Evolutionary conservation across 2,797 vertebrate genomes (phyloP).

Genomic region (Bufotes viridis): DNA sequence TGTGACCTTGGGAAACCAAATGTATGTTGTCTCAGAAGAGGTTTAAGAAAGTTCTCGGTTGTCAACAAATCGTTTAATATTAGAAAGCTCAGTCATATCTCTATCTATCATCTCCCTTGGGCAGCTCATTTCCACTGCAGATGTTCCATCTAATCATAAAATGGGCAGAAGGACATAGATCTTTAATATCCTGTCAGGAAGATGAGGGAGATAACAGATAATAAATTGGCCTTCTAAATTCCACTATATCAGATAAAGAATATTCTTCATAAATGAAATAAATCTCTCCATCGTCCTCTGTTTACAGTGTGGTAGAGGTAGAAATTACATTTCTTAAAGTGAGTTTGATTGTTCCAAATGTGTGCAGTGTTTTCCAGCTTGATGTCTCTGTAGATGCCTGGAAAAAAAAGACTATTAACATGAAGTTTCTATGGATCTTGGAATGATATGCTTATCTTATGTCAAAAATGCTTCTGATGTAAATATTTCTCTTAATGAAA

Average conservation of each 20-base stretch:
- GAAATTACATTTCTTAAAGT: constrained; percentile 25
- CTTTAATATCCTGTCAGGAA: constrained; percentile 60
- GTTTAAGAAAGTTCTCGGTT: constrained; percentile 26
- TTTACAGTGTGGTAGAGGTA: constrained; percentile 14
- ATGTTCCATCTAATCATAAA: constrained; percentile 55
- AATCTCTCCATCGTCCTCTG: not conserved
- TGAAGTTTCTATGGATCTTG: not conserved
- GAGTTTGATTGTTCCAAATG: constrained; percentile 10
- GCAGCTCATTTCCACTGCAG: constrained; percentile 39
- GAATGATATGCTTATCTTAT: not conserved
- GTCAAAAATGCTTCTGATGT: not conserved
- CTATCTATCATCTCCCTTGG: constrained; percentile 42
- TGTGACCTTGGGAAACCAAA: constrained; percentile 37
- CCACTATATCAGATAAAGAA: constrained; percentile 5
- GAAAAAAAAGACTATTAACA: constrained; percentile 7
- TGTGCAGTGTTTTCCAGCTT: constrained; percentile 4
- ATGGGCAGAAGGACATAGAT: constrained; percentile 52
- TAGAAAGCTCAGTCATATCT: constrained; percentile 39
- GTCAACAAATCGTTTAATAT: constrained; percentile 52
- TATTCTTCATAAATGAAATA: constrained; percentile 28
- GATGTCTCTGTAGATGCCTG: constrained; percentile 4
- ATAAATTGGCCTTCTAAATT: constrained; percentile 48
- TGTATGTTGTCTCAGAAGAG: constrained; percentile 30
- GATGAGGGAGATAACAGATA: constrained; percentile 38
- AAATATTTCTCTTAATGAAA: not conserved